Percentiles rank a stretch among this genome's conserved stretches.
phyloP scores from a whole-genome alignment of 2,888 invertebrate species.

The Scaptomyza parva region DNA sequence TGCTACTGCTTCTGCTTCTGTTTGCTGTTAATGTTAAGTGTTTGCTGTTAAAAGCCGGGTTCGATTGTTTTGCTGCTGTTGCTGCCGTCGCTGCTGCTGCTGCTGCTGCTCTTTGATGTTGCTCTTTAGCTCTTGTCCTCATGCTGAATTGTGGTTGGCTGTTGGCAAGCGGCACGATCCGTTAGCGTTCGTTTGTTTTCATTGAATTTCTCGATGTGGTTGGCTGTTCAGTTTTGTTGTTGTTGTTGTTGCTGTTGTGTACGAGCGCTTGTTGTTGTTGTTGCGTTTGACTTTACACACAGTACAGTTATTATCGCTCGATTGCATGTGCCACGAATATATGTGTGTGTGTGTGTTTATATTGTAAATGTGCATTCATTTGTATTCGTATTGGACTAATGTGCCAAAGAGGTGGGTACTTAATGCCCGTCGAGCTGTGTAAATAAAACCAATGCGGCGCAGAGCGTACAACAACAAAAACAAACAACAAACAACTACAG shows the following conservation, averaged over 20 bases:
- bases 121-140: slow-evolving; percentile 49
- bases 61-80: slow-evolving; percentile 19
- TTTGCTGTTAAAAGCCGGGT: slow-evolving; percentile 59
- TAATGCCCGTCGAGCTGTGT: slow-evolving; percentile 68
- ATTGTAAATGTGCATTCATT: slow-evolving; percentile 78
- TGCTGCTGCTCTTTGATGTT: slow-evolving; percentile 33
- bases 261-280: slow-evolving; percentile 36
- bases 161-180: slow-evolving; percentile 68
- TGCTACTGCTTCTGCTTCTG: slow-evolving; percentile 21
- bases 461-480: slow-evolving; percentile 12
- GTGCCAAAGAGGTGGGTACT: slow-evolving; percentile 77
- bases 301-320: slow-evolving; percentile 75
- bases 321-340: slow-evolving; percentile 48
- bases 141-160: slow-evolving; percentile 74
- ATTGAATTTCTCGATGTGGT: slow-evolving; percentile 77
- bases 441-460: slow-evolving; percentile 62
- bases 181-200: slow-evolving; percentile 71
- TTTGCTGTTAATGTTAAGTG: slow-evolving; percentile 60
- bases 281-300: slow-evolving; percentile 67
- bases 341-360: slow-evolving; percentile 42
- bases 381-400: slow-evolving; percentile 76
- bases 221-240: slow-evolving; percentile 60
- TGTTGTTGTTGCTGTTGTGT: slow-evolving; percentile 31
- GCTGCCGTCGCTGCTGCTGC: slow-evolving; percentile 16
- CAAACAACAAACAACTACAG: slow-evolving; percentile 34